These are phyloP conservation scores for Rana temporaria DNA, from an alignment of 2,113 vertebrate genomes.

Conservation along the genomic window DNA sequence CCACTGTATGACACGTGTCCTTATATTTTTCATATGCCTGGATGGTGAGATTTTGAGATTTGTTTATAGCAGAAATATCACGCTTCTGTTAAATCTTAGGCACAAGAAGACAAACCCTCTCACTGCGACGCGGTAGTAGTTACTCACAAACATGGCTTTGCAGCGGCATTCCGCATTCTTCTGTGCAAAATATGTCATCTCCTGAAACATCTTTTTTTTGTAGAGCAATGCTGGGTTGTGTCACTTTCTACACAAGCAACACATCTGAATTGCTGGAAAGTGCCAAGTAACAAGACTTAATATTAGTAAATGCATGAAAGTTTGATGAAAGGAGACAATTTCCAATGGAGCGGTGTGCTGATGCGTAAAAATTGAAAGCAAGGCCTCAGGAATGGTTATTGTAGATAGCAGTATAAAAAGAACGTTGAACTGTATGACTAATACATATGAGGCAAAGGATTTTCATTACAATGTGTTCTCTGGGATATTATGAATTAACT, in stretches of 20 bases:
- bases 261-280: neutral
- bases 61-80: too few species aligned
- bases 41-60: too few species aligned
- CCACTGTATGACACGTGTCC: too few species aligned
- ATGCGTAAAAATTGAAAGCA: neutral
- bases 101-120: too few species aligned
- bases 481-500: too few species aligned
- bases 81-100: too few species aligned
- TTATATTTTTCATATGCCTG: too few species aligned
- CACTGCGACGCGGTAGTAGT: neutral
- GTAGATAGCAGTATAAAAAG: neutral
- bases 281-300: neutral
- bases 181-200: slow-evolving; percentile 13
- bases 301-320: neutral
- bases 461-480: too few species aligned
- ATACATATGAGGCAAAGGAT: neutral
- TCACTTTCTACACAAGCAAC: neutral
- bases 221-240: too few species aligned
- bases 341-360: neutral
- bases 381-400: neutral
- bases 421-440: neutral
- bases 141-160: neutral
- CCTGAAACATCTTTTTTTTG: neutral
- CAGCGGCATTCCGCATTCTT: neutral
- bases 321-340: slow-evolving; percentile 14